Evolutionary conservation across 2,113 vertebrate genomes (phyloP), one percentile per base, ranked within the genome.

Genomic region (Microcebus murinus): DNA sequence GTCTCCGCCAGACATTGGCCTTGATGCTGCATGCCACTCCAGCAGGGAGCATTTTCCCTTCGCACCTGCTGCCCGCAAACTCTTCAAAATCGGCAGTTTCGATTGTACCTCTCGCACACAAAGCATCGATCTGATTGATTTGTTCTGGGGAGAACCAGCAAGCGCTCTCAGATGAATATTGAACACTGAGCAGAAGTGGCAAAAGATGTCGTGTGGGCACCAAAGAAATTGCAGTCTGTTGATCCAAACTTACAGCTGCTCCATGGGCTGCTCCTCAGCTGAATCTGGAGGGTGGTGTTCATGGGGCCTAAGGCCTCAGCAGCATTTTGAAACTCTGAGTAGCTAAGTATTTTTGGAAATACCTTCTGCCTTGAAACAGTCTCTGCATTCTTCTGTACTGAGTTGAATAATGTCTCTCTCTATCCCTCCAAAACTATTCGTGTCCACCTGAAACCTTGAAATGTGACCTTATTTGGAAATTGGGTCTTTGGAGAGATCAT

Each of bases 21-120:
- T 87, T 99, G 96, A 96, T 99, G 98, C 95, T 99, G 98, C 98
- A 99, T 99, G n/a, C 99, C 98, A 99, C 99, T 95, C 99, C 99
- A 85, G 99, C 97, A 0, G 99, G 99, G 97, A 99, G 99, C 45
- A 98, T 98, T 39, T 99, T 98, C 17, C 99, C 99, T 85, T 99
- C 79, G 99, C 99, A 5, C 99, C 99, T 21, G 98, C 99, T 87
- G 98, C 98, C 95, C 98, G 98, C 92, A 99, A 98, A 95, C 99
- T 98, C 97, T 99, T 99, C 97, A 99, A 97, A 2, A 99, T 98
- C 13, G 98, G 98, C 63, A 98, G 92, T 90, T 97, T 99, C 95
- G 99, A 99, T 97, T 99, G 94, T 88, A 99, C 98, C 99, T 99
- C 83, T 3, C 96, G 93, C 14, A 92, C 85, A 95, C 42, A 86